phyloP scores from a whole-genome alignment of 2,888 invertebrate species.

The Ochropleura leucogaster region DNA sequence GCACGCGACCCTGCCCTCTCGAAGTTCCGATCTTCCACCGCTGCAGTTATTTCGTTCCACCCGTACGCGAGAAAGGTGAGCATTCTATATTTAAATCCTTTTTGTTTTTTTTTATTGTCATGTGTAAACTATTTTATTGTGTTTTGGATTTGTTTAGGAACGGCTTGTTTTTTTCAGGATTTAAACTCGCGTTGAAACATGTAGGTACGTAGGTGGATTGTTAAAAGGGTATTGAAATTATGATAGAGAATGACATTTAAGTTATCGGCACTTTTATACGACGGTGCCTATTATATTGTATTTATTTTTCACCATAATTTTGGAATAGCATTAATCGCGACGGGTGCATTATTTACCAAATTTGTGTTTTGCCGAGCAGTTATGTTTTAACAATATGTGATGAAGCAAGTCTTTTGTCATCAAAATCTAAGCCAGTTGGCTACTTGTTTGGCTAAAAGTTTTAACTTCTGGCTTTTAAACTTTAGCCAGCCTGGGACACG shows the following conservation, averaged over 20 bases:
- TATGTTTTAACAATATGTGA: neutral
- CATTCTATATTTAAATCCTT: neutral
- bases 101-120: neutral
- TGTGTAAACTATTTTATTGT: neutral
- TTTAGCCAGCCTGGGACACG: neutral
- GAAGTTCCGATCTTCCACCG: conserved; percentile 25
- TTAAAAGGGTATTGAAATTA: neutral
- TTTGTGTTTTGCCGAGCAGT: neutral
- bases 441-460: too few relatives aligned
- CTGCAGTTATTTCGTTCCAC: conserved; percentile 20
- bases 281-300: neutral
- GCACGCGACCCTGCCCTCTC: conserved; percentile 20
- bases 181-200: neutral
- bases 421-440: neutral
- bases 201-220: too few relatives aligned
- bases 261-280: neutral
- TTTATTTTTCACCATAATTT: neutral
- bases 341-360: too few relatives aligned
- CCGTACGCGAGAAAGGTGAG: conserved; percentile 42
- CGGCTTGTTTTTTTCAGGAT: too few relatives aligned
- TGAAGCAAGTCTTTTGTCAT: neutral
- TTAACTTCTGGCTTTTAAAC: neutral
- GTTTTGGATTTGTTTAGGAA: neutral
- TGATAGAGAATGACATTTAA: neutral
- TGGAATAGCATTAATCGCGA: neutral